Evolutionary conservation across 2,888 invertebrate species (phyloP), one percentile per base, ranked within the genome.

Genomic region (Leptinotarsa peninsularis): DNA sequence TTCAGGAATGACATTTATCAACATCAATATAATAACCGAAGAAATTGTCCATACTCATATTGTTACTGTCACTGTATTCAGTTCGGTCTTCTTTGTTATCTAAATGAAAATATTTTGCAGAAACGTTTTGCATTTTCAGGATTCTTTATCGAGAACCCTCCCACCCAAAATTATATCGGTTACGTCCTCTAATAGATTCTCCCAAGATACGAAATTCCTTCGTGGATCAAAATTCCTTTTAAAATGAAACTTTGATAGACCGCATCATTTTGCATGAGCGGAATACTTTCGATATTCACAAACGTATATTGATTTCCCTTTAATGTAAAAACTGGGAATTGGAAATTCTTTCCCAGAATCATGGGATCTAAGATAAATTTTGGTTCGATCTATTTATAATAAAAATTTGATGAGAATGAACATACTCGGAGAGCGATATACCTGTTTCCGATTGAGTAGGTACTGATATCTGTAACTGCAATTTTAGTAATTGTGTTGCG

Each of bases 201-300:
- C 78, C 78, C 80, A 80, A 81, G 83, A 82, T 82, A 79, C 79
- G 79, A 81, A 82, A 85, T 83, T 83, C 82, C 84, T 83, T 81
- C 80, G 81, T 80, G 79, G 81, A 80, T 81, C 79, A 80, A 82
- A 84, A 85, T 84, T 85, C 84, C 84, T 83, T 82, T 81, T 81
- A 83, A 84, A 84, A 85, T 84, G 83, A 85, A 85, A 85, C 83
- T 85, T 85, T 83, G 83, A 84, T 85, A 82, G 83, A 84, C 85
- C 84, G 83, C 83, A 85, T 80, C 83, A 83, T 84, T 84, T 84
- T 85, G 83, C 85, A 85, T 84, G 80, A 81, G 73, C 69, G 81
- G 79, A 73, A 82, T 83, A 80, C 82, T 82, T 81, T 79, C 78
- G 77, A 80, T 80, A 80, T 80, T 78, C 80, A 76, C 76, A 76